A percentile compares a stretch with the other conserved stretches of the same genome.
Conservation (phyloP, 2,888 invertebrate genomes). For the Drosophila maculinotata region DNA sequence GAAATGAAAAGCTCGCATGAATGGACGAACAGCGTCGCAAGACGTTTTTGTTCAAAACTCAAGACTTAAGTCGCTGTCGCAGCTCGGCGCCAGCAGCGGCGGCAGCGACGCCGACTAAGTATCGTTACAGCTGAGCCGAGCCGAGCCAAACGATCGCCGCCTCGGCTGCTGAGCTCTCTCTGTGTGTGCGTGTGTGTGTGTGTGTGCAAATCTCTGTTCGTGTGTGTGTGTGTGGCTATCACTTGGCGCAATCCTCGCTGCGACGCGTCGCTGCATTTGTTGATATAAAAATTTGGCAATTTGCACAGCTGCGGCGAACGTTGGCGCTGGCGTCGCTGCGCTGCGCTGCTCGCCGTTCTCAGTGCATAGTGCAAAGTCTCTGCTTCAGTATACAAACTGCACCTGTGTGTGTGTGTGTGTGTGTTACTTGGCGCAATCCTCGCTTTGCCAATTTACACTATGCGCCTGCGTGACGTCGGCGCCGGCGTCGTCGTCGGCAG, state of each 20-base stretch:
- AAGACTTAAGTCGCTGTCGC: constrained; percentile 65
- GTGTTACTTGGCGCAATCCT: constrained; percentile 63
- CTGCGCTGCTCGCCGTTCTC: constrained; percentile 38
- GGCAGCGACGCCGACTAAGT: constrained; percentile 69
- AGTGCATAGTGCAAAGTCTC: constrained; percentile 8
- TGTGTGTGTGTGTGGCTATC: constrained; percentile 23
- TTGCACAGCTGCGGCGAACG: constrained; percentile 7
- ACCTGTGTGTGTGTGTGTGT: constrained; percentile 10
- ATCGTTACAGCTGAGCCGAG: constrained; percentile 49
- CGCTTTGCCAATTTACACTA: too few relatives aligned
- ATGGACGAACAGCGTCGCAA: constrained; percentile 83
- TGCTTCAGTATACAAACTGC: too few relatives aligned
- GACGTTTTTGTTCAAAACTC: constrained; percentile 84
- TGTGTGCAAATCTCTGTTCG: constrained; percentile 50
- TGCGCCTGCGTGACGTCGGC: constrained; percentile 26
- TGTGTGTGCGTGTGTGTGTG: constrained; percentile 10
- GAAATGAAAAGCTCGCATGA: constrained; percentile 85
- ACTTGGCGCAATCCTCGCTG: constrained; percentile 72
- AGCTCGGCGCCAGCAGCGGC: constrained; percentile 39
- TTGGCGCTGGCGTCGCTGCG: constrained; percentile 9
- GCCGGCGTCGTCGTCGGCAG: not conserved
- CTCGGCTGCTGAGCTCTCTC: constrained; percentile 29
- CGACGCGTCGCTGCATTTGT: constrained; percentile 24
- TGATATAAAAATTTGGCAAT: constrained; percentile 65
- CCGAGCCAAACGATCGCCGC: constrained; percentile 24